These are phyloP conservation scores for Artibeus lituratus DNA, from an alignment of 2,797 vertebrate genomes.

Conservation along the genomic window DNA sequence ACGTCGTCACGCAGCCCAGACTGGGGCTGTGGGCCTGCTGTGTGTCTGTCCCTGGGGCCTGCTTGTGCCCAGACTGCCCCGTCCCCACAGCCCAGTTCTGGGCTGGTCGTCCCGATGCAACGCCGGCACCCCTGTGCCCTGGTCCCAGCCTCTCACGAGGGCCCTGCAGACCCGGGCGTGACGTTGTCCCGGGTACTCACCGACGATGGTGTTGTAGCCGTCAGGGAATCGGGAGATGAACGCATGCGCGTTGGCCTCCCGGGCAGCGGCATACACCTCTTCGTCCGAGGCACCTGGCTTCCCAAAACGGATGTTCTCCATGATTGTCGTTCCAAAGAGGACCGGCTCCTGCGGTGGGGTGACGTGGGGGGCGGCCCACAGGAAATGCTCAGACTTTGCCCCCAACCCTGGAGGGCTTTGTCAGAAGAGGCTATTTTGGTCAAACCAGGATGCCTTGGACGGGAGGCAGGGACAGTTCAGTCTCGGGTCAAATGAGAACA, in stretches of 20 bases:
- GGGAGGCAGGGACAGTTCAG: not conserved
- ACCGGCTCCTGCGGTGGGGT: conserved; percentile 89
- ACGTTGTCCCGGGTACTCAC: conserved; percentile 77
- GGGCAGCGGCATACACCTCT: conserved; percentile 89
- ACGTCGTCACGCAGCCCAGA: accelerated
- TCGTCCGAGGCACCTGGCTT: conserved; percentile 89
- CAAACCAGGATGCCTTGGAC: not conserved
- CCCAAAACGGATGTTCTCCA: conserved; percentile 98
- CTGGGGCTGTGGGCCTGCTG: too few relatives aligned
- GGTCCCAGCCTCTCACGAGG: not conserved
- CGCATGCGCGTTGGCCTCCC: conserved; percentile 91
- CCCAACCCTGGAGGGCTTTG: not conserved
- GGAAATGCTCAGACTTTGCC: not conserved
- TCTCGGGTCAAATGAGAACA: not conserved
- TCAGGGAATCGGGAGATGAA: conserved; percentile 94
- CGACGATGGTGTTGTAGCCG: conserved; percentile 91
- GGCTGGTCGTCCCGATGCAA: not conserved
- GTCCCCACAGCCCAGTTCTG: not conserved
- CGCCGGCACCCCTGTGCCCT: accelerated
- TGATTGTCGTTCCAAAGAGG: conserved; percentile 92
- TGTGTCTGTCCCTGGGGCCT: too few relatives aligned
- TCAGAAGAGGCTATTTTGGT: not conserved
- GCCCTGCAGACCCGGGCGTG: not conserved
- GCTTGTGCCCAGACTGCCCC: not conserved
- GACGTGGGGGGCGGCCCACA: not conserved